Percentiles rank a stretch among this genome's conserved stretches.
Conservation (phyloP, 2,888 invertebrate genomes). For the Lagria hirta region DNA sequence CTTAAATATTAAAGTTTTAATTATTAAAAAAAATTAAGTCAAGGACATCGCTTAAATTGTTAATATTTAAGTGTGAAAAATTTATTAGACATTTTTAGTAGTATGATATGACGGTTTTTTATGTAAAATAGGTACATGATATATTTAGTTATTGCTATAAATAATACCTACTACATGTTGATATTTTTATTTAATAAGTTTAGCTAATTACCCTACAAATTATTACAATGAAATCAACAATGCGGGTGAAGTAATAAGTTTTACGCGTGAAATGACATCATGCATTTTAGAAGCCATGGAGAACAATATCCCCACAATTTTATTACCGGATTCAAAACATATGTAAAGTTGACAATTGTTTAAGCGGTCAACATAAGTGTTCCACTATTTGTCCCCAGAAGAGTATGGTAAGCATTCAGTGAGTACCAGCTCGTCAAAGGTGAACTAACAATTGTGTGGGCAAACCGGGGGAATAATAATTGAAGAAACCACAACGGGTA, state of each 20-base stretch:
- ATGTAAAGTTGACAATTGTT: constrained; percentile 12
- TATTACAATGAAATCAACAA: constrained; percentile 18
- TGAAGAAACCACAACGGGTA: not conserved
- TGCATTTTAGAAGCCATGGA: constrained; percentile 12
- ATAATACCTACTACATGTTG: too few relatives aligned
- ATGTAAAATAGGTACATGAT: too few relatives aligned
- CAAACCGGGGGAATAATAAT: constrained; percentile 23
- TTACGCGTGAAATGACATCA: constrained; percentile 28
- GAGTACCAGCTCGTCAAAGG: constrained; percentile 14
- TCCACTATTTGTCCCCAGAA: constrained; percentile 8
- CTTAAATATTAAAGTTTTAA: too few relatives aligned
- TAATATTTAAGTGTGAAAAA: too few relatives aligned
- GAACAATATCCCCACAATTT: constrained; percentile 19
- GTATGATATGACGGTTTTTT: too few relatives aligned
- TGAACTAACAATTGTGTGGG: constrained; percentile 23
- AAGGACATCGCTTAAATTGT: too few relatives aligned
- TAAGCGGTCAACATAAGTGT: too few relatives aligned
- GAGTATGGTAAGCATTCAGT: constrained; percentile 12
- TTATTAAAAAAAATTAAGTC: too few relatives aligned
- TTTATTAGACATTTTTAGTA: too few relatives aligned
- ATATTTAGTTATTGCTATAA: too few relatives aligned
- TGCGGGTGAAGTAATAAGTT: constrained; percentile 23
- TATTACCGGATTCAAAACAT: constrained; percentile 11
- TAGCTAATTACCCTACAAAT: too few relatives aligned
- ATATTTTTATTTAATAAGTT: too few relatives aligned